A percentile compares a stretch with the other conserved stretches of the same genome.
phyloP scores from a whole-genome alignment of 2,797 vertebrate species.

The Artibeus jamaicensis region DNA sequence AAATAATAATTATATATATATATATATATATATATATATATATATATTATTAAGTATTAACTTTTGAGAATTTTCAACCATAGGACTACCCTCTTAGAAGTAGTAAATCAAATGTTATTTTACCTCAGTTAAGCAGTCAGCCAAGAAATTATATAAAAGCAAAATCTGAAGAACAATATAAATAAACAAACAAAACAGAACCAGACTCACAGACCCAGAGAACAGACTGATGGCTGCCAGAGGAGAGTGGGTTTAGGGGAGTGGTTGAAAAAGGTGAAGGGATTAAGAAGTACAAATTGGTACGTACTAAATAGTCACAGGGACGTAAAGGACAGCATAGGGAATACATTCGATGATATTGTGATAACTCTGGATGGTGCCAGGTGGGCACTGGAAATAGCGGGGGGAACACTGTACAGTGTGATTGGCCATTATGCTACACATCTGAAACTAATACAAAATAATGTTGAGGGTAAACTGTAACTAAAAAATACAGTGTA shows the following conservation, averaged over 20 bases:
- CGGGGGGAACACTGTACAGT: background rate
- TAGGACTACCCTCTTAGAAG: background rate
- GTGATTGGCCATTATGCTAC: background rate
- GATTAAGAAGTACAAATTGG: background rate
- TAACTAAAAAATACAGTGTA: background rate
- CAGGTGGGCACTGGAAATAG: no score
- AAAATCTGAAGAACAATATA: background rate
- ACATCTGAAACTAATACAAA: background rate
- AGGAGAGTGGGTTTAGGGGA: background rate
- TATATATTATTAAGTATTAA: no score
- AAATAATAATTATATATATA: no score
- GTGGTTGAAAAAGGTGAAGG: background rate
- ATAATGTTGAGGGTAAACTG: background rate
- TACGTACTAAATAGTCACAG: background rate
- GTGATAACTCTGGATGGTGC: background rate
- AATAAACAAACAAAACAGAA: background rate
- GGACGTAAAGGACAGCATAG: background rate
- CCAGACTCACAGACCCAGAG: background rate
- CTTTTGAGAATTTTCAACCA: slow-evolving; percentile 26
- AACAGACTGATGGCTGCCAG: background rate
- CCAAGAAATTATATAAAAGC: slow-evolving; percentile 12
- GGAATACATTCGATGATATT: background rate
- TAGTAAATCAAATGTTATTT: slow-evolving; percentile 14
- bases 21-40: no score
- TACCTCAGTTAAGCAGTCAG: background rate